Base-by-base conservation (phyloP, 35 echinoderm and acorn worm genomes). In the Ophiothrix spiculata region DNA sequence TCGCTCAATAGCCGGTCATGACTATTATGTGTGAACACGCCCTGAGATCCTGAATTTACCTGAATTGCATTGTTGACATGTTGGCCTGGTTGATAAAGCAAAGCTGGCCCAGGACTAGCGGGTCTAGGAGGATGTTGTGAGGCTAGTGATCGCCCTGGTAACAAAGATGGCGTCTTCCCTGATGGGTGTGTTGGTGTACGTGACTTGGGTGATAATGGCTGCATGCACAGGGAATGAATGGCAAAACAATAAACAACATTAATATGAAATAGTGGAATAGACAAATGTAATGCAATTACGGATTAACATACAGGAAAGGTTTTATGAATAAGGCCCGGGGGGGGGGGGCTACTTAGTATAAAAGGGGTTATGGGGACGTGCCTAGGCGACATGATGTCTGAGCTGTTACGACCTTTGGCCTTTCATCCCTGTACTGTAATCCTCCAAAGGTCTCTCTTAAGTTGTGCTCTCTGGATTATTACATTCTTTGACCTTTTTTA, bases 401-500 rank as follows among this genome's bases (percentile, higher is more conserved):
- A 11, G 45, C 21, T 21, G 21, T 54, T 11, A 11, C 45, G 21
- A 11, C 21, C 45, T 54, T 8, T 11, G 8, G 8, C 45, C 45
- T 54, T 54, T 54, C 8, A 54, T 21, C 45, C 8, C 21, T 54
- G 8, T 54, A 54, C 45, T 49, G 42, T 19, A 10, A 6, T 10
- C 42, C 42, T 49, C 42, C 42, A 49, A 6, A 10, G 42, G 42
- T 19, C 42, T 49, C 19, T 49, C 75, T 15, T 32, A 3, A 35
- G 75, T 37, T 21, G 33, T 34, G 21, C 29, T 81, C 17, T 81
- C 78, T 32, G 15, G n/a, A 35, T 90, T 81, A 39, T 64, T 81
- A 1, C 74, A 64, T 8, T 86, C 86, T 77, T 95, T 89, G 2
- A 64, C 90, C 45, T 92, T 84, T 28, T n/a, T n/a, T n/a, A n/a